These are phyloP conservation scores for Laspeyria flexula DNA, from an alignment of 2,888 invertebrate species.

Conservation along the genomic window DNA sequence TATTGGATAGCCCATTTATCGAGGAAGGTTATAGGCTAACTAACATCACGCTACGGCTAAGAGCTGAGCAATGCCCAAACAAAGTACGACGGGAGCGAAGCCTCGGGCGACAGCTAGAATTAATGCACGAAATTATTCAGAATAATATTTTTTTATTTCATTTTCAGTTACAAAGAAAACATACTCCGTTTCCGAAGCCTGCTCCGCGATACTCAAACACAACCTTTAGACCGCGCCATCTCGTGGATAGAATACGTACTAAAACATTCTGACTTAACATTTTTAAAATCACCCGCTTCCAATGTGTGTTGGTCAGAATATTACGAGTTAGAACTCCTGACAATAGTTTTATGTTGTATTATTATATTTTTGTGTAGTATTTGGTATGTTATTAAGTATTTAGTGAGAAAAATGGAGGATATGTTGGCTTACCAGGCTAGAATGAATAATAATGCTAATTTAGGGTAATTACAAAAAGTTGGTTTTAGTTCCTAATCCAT, in stretches of 20 bases:
- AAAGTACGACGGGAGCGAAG: too few relatives aligned
- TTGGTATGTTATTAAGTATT: not conserved
- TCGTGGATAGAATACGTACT: constrained; percentile 14
- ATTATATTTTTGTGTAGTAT: not conserved
- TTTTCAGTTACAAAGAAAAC: constrained; percentile 12
- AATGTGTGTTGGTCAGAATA: constrained; percentile 7
- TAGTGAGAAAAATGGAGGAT: not conserved
- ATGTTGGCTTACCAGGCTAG: constrained; percentile 5
- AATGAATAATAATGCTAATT: not conserved
- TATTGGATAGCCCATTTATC: too few relatives aligned
- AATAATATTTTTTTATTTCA: too few relatives aligned
- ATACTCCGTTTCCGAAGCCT: not conserved
- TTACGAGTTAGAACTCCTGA: constrained; percentile 10
- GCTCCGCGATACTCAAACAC: not conserved
- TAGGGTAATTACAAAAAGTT: too few relatives aligned
- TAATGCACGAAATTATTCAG: too few relatives aligned
- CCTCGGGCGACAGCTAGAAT: too few relatives aligned
- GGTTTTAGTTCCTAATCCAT: too few relatives aligned
- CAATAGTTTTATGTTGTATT: not conserved
- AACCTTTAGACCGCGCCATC: constrained; percentile 5
- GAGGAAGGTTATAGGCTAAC: too few relatives aligned
- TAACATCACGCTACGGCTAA: too few relatives aligned
- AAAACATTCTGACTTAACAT: constrained; percentile 3
- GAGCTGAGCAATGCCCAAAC: too few relatives aligned
- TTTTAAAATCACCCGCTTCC: constrained; percentile 2